Conservation (phyloP, 2,113 vertebrate genomes). For the Ellobius talpinus region DNA sequence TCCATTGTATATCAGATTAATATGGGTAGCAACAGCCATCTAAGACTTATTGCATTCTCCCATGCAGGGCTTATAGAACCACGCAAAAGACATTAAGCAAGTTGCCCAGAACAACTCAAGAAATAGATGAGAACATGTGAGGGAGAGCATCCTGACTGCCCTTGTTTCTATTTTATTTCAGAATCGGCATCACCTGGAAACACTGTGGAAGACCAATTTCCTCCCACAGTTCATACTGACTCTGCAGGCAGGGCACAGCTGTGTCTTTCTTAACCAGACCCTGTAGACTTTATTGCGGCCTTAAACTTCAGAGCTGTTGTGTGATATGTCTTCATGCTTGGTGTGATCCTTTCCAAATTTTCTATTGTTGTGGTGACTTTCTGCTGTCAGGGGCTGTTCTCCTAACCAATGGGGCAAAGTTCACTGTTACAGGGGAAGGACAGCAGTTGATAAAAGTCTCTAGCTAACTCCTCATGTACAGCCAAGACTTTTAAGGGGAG, state of each 20-base stretch:
- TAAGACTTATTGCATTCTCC: not conserved
- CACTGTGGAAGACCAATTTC: not conserved
- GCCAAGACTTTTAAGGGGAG: not conserved
- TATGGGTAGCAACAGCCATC: not conserved
- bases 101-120: not conserved
- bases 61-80: not conserved
- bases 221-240: not conserved
- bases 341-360: not conserved
- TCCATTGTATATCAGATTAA: not conserved
- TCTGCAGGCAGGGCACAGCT: not conserved
- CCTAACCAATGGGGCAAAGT: not conserved
- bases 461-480: not conserved
- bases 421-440: not conserved
- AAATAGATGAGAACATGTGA: too few species aligned
- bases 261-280: not conserved
- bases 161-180: not conserved
- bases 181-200: not conserved
- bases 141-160: not conserved
- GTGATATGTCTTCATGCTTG: not conserved
- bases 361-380: not conserved
- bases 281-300: not conserved
- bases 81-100: not conserved
- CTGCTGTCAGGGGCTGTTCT: not conserved
- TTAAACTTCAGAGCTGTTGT: not conserved
- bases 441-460: not conserved